phyloP scores from a whole-genome alignment of 2,888 invertebrate genomes.

The Lasioglossum zephyrum region DNA sequence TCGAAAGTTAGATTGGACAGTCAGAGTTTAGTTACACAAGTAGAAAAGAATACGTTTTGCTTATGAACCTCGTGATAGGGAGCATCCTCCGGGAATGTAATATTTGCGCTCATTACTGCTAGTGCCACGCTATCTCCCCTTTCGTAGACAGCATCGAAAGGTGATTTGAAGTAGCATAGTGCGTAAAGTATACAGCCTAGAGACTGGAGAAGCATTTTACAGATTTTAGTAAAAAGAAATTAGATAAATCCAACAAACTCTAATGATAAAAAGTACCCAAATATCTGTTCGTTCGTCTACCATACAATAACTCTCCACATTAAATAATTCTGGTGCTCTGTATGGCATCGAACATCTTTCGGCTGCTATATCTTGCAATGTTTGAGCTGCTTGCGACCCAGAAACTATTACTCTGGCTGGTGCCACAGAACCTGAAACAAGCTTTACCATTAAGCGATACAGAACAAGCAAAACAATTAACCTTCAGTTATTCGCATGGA shows the following conservation, averaged over 20 bases:
- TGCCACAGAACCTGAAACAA: constrained; percentile 87
- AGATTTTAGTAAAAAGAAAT: background rate
- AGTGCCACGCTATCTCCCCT: constrained; percentile 94
- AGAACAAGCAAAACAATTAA: too few relatives aligned
- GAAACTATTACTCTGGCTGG: constrained; percentile 88
- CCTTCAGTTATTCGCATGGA: too few relatives aligned
- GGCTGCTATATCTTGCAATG: constrained; percentile 91
- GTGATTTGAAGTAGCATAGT: constrained; percentile 93
- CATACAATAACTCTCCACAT: constrained; percentile 91
- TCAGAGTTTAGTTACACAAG: background rate
- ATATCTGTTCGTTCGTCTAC: constrained; percentile 94
- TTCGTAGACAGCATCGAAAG: constrained; percentile 93
- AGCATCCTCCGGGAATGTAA: constrained; percentile 89
- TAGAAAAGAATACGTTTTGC: background rate
- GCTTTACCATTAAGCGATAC: background rate
- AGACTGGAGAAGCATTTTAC: constrained; percentile 86
- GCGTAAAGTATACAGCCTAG: constrained; percentile 94
- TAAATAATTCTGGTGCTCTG: constrained; percentile 94
- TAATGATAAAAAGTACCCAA: constrained; percentile 87
- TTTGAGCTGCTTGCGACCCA: constrained; percentile 89
- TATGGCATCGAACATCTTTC: constrained; percentile 95
- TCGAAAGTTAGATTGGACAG: background rate
- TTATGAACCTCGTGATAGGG: constrained; percentile 86
- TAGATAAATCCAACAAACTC: background rate
- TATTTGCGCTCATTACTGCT: constrained; percentile 91